Evolutionary conservation across 2,888 invertebrate species (phyloP).

Genomic region (Eupelmus urozonus): DNA sequence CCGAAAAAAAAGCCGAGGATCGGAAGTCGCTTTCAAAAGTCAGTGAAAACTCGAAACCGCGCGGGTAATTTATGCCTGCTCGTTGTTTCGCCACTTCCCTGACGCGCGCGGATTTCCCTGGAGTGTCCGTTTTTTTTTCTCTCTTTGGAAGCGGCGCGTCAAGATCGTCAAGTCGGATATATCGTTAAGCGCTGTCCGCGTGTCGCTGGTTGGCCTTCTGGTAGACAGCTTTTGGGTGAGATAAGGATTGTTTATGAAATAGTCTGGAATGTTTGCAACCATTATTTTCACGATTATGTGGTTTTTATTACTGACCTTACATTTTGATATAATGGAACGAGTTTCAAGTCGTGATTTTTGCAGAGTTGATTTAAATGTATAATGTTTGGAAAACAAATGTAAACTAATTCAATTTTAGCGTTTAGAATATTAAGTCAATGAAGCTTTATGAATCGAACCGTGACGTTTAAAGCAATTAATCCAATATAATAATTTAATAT

Average conservation of each 20-base stretch:
- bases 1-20: too few species aligned
- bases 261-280: neutral
- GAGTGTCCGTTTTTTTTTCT: neutral
- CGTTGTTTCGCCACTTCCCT: slow-evolving; percentile 34
- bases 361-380: too few species aligned
- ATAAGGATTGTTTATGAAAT: neutral
- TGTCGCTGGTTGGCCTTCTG: neutral
- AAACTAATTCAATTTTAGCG: too few species aligned
- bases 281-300: too few species aligned
- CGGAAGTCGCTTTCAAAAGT: neutral
- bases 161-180: neutral
- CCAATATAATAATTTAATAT: neutral
- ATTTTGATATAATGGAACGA: too few species aligned
- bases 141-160: neutral
- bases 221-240: neutral
- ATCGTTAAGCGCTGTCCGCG: neutral
- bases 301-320: too few species aligned
- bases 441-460: neutral
- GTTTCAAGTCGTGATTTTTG: too few species aligned
- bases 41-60: neutral
- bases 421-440: too few species aligned
- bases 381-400: too few species aligned
- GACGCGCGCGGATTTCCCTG: slow-evolving; percentile 2
- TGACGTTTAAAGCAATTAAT: neutral
- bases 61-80: slow-evolving; percentile 26